Evolutionary conservation across 2,113 vertebrate genomes (phyloP).

Genomic region (Platysternon megacephalum): DNA sequence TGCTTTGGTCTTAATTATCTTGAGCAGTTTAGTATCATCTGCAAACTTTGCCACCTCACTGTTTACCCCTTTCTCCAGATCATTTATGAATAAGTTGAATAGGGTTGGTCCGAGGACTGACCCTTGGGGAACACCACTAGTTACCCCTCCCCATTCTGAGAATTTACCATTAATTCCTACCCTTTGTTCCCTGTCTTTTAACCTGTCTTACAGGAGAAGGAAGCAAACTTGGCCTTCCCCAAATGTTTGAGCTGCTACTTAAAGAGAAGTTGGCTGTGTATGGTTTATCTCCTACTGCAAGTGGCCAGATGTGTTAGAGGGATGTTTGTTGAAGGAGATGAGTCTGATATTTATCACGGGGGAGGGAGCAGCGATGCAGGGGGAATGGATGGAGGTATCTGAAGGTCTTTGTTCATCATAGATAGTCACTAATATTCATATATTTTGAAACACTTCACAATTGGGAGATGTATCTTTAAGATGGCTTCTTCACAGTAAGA

Average conservation of each 20-base stretch:
- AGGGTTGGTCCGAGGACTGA: no score
- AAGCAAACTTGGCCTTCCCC: neutral
- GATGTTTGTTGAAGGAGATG: neutral
- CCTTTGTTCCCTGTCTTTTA: no score
- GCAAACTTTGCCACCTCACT: no score
- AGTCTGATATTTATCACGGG: neutral
- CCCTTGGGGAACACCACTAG: no score
- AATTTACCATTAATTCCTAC: no score
- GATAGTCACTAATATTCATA: neutral
- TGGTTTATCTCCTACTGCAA: no score
- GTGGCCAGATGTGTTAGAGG: neutral
- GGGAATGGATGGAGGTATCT: neutral
- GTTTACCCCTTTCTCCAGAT: no score
- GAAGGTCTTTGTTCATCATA: neutral
- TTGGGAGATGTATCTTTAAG: neutral
- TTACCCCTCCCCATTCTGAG: no score
- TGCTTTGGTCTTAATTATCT: no score
- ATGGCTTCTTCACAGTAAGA: neutral
- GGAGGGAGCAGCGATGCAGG: neutral
- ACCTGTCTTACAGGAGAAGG: neutral
- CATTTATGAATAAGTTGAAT: no score
- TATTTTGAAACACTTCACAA: neutral
- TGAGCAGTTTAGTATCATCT: no score
- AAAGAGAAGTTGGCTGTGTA: neutral
- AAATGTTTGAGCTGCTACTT: neutral